Percentiles rank a stretch among this genome's conserved stretches.
Conservation (phyloP, 2,888 invertebrate genomes). For the Slavum lentiscoides region DNA sequence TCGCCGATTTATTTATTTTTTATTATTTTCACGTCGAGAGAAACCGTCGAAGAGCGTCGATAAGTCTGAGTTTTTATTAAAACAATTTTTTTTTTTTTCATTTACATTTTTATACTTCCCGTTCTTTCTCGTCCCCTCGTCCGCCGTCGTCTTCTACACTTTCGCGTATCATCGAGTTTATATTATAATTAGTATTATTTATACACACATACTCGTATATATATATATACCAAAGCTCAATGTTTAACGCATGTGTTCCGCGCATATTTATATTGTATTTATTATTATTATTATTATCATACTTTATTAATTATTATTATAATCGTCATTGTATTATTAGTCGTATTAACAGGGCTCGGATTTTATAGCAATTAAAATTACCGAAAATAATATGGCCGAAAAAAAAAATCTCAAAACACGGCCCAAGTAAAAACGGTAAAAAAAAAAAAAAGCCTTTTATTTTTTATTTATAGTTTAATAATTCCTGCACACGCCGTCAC, state of each 20-base stretch:
- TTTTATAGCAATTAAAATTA: too few species aligned
- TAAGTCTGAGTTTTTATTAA: constrained; percentile 48
- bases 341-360: too few species aligned
- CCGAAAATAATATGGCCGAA: too few species aligned
- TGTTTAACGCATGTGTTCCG: constrained; percentile 31
- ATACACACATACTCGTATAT: too few species aligned
- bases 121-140: neutral
- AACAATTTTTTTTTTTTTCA: neutral
- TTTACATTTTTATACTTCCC: neutral
- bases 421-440: too few species aligned
- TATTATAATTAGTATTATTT: too few species aligned
- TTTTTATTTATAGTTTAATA: too few species aligned
- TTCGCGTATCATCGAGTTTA: neutral
- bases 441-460: too few species aligned
- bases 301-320: too few species aligned
- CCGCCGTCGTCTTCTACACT: neutral
- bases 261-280: neutral
- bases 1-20: neutral
- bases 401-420: too few species aligned
- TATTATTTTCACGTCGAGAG: constrained; percentile 20
- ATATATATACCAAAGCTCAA: constrained; percentile 44
- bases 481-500: too few species aligned
- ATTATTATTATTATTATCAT: neutral
- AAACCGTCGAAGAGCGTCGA: constrained; percentile 32
- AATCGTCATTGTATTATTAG: too few species aligned